These are phyloP conservation scores for Noctua janthina DNA, from an alignment of 2,888 invertebrate species.

Conservation along the genomic window DNA sequence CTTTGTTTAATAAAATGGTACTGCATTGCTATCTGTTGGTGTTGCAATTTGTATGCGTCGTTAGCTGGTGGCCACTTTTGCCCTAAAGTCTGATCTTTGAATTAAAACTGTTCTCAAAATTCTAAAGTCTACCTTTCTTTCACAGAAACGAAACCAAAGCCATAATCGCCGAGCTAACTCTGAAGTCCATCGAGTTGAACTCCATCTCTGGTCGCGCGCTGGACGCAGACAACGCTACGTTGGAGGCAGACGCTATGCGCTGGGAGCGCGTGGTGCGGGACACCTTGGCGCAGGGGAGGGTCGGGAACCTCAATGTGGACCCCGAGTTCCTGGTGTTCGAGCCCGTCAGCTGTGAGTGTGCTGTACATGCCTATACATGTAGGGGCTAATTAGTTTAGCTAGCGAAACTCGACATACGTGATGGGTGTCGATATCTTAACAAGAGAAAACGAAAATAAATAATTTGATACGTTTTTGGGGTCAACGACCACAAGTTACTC, in stretches of 20 bases:
- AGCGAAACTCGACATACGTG: neutral
- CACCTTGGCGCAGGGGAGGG: slow-evolving; percentile 93
- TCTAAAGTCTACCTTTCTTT: slow-evolving; percentile 22
- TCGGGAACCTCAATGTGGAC: slow-evolving; percentile 95
- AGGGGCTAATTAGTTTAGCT: neutral
- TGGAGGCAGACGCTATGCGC: slow-evolving; percentile 67
- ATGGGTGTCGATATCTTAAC: neutral
- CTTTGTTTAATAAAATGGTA: too few species aligned
- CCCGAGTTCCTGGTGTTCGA: slow-evolving; percentile 94
- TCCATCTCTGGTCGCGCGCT: slow-evolving; percentile 89
- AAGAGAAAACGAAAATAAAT: neutral
- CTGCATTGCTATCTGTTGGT: neutral
- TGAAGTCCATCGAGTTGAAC: slow-evolving; percentile 93
- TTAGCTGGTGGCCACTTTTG: neutral
- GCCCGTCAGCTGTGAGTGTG: slow-evolving; percentile 92
- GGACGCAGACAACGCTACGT: slow-evolving; percentile 68
- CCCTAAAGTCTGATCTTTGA: neutral
- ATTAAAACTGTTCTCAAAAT: neutral
- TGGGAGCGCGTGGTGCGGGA: slow-evolving; percentile 92
- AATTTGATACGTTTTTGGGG: neutral
- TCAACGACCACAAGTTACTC: neutral
- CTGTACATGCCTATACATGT: too few species aligned
- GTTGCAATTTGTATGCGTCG: neutral
- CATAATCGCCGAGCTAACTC: slow-evolving; percentile 94
- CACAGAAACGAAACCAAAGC: slow-evolving; percentile 90